These are phyloP conservation scores for Colletes collaris DNA, from an alignment of 2,888 invertebrate genomes.

Conservation along the genomic window DNA sequence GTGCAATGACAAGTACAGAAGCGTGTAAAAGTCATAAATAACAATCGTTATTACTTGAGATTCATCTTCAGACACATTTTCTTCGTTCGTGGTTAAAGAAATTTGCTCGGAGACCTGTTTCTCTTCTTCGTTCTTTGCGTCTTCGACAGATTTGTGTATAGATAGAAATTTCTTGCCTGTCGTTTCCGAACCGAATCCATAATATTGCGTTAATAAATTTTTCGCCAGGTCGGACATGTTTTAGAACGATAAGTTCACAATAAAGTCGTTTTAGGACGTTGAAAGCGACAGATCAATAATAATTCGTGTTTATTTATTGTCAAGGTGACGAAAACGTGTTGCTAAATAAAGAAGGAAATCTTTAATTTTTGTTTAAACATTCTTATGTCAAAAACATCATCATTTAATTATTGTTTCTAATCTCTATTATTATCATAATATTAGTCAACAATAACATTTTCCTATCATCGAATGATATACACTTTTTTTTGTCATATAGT, in stretches of 20 bases:
- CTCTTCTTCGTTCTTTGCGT: constrained; percentile 37
- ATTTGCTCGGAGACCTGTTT: constrained; percentile 36
- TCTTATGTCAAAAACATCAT: too few relatives aligned
- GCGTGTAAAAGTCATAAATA: not conserved
- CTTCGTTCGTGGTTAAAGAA: constrained; percentile 37
- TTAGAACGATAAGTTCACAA: not conserved
- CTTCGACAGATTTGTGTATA: constrained; percentile 58
- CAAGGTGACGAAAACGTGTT: constrained; percentile 35
- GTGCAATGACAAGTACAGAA: too few relatives aligned
- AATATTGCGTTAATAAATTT: constrained; percentile 68
- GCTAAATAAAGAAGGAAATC: too few relatives aligned
- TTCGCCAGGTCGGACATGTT: constrained; percentile 67
- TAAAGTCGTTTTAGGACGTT: not conserved
- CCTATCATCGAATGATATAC: too few relatives aligned
- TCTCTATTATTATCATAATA: too few relatives aligned
- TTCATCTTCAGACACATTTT: constrained; percentile 42
- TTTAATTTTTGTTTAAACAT: too few relatives aligned
- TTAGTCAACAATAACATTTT: too few relatives aligned
- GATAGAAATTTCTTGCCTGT: constrained; percentile 51
- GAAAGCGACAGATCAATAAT: constrained; percentile 25
- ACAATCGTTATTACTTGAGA: constrained; percentile 27
- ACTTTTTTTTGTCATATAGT: too few relatives aligned
- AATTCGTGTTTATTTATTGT: constrained; percentile 55
- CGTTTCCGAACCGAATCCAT: constrained; percentile 63
- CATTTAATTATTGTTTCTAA: too few relatives aligned